Conservation (phyloP, 37 sponge, comb jelly and placozoan genomes). For the Aplysina aerophoba region DNA sequence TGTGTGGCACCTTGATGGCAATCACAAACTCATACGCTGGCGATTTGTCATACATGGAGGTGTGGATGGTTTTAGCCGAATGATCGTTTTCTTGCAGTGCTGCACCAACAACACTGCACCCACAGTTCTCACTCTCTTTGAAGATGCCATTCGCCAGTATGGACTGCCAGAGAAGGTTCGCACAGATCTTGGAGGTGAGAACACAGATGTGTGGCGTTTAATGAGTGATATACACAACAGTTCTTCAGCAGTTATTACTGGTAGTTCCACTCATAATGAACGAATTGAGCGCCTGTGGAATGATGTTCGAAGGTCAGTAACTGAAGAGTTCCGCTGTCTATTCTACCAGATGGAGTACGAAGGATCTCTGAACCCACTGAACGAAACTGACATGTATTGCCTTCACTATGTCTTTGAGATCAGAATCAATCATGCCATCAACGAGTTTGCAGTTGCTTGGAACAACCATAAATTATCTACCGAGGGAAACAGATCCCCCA, state of each 20-base stretch:
- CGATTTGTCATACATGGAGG: constrained; percentile 27
- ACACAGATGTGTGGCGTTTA: not conserved
- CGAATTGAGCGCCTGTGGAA: constrained; percentile 31
- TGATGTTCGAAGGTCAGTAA: constrained; percentile 20
- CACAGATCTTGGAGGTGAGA: constrained; percentile 30
- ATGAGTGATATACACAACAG: constrained; percentile 4
- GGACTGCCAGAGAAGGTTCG: constrained; percentile 34
- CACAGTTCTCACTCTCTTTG: constrained; percentile 17
- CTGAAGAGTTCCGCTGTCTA: constrained; percentile 22
- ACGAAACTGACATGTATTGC: constrained; percentile 25
- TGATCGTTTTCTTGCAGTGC: constrained; percentile 32
- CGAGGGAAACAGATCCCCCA: constrained; percentile 14
- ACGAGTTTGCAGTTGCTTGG: constrained; percentile 25
- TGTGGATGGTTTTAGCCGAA: constrained; percentile 23
- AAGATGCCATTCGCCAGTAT: constrained; percentile 29
- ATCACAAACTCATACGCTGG: constrained; percentile 22
- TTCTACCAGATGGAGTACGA: not conserved
- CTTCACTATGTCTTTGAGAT: constrained; percentile 4
- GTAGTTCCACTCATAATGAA: constrained; percentile 26
- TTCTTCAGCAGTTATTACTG: constrained; percentile 29
- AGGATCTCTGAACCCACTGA: not conserved
- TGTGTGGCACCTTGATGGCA: constrained; percentile 29
- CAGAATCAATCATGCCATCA: not conserved
- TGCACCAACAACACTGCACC: constrained; percentile 35
- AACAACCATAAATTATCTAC: constrained; percentile 35